A percentile compares a stretch with the other conserved stretches of the same genome.
Conservation (phyloP, 1,140 invertebrate species). For the Lineus longissimus region DNA sequence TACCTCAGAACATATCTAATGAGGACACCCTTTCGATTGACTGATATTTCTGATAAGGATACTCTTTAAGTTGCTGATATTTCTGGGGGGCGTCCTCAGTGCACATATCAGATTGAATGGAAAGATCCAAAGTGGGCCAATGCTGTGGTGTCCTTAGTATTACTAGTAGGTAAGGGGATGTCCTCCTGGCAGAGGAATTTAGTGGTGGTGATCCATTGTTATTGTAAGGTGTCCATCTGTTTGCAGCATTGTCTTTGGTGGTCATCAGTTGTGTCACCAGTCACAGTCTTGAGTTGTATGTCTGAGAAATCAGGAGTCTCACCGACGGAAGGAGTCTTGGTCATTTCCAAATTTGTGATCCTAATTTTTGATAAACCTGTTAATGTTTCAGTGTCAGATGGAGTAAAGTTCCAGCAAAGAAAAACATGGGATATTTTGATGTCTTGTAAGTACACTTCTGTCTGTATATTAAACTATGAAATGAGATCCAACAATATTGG, state of each 20-base stretch:
- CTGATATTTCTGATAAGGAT: too few species aligned
- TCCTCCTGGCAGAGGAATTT: too few species aligned
- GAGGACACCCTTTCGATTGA: neutral
- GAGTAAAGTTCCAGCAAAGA: slow-evolving; percentile 79
- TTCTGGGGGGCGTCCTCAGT: neutral
- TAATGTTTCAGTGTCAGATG: slow-evolving; percentile 69
- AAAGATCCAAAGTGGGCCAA: too few species aligned
- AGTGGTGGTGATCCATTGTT: neutral
- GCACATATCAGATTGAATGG: too few species aligned
- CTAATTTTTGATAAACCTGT: slow-evolving; percentile 4
- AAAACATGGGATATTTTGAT: slow-evolving; percentile 83
- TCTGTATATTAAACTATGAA: neutral
- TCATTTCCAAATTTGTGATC: neutral
- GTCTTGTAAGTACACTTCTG: slow-evolving; percentile 66
- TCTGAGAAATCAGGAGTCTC: neutral
- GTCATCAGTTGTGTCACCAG: neutral
- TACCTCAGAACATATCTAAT: neutral
- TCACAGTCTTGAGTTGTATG: neutral
- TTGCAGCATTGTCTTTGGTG: neutral
- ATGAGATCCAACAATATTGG: neutral
- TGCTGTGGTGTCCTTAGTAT: too few species aligned
- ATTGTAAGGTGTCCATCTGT: neutral
- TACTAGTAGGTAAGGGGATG: too few species aligned
- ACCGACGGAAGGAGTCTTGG: too few species aligned
- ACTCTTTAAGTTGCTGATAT: neutral